phyloP scores from a whole-genome alignment of 2,797 vertebrate genomes.

The Oryzias sinensis region DNA sequence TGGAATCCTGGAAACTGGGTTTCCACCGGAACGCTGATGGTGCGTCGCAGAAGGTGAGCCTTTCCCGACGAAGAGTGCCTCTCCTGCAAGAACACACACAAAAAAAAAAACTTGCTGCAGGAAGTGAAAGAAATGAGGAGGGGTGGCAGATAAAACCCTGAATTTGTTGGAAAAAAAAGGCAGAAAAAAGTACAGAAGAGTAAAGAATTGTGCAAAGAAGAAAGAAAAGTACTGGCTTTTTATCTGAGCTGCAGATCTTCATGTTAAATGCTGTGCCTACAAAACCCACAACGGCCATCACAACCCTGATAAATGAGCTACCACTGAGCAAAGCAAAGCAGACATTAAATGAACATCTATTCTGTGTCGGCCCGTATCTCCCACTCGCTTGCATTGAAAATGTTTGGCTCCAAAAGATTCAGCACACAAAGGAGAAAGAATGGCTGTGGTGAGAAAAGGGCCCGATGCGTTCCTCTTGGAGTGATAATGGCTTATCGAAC shows the following conservation, averaged over 20 bases:
- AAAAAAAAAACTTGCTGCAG: conserved; percentile 50
- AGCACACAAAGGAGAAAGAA: conserved; percentile 42
- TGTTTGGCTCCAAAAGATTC: conserved; percentile 47
- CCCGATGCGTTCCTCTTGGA: conserved; percentile 37
- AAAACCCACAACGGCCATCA: conserved; percentile 30
- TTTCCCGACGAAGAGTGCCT: conserved; percentile 62
- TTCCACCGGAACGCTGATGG: conserved; percentile 84
- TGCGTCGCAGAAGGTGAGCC: conserved; percentile 77
- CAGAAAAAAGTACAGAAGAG: conserved; percentile 2
- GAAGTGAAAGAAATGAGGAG: neutral
- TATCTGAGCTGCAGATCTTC: conserved; percentile 33
- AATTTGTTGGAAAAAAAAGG: conserved; percentile 1
- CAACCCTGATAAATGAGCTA: conserved; percentile 50
- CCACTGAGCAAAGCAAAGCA: conserved; percentile 26
- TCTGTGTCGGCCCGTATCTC: conserved; percentile 49
- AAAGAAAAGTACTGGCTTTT: conserved; percentile 8
- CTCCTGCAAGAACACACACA: conserved; percentile 58
- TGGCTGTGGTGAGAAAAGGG: conserved; percentile 24
- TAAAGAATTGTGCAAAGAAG: conserved; percentile 10
- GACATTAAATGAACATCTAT: conserved; percentile 46
- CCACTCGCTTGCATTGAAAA: conserved; percentile 34
- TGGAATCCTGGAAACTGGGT: conserved; percentile 75
- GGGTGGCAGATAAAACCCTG: conserved; percentile 14
- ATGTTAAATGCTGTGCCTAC: conserved; percentile 29
- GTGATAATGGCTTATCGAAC: conserved; percentile 68